Conservation (phyloP, 2,888 invertebrate species). For the Limnephilus marmoratus region DNA sequence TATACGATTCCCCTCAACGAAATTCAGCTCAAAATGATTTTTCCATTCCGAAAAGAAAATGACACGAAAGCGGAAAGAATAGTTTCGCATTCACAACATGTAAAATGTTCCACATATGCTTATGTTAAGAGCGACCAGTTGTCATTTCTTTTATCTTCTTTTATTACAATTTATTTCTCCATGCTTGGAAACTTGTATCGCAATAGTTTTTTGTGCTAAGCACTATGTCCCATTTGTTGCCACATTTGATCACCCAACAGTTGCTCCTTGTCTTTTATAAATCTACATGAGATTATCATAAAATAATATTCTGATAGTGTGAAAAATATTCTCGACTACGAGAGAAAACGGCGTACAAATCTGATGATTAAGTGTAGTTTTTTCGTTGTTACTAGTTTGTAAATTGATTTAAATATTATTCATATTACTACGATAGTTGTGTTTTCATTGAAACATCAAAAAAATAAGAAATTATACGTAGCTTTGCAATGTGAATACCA, state of each 20-base stretch:
- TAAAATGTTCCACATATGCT: background rate
- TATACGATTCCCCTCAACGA: background rate
- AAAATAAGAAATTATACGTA: background rate
- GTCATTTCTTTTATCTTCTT: slow-evolving; percentile 5
- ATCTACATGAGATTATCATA: background rate
- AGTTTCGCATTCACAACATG: background rate
- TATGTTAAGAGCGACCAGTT: slow-evolving; percentile 21
- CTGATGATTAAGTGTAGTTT: background rate
- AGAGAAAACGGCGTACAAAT: background rate
- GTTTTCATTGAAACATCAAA: background rate
- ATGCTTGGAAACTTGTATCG: background rate
- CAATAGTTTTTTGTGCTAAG: slow-evolving; percentile 11
- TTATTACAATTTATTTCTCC: slow-evolving; percentile 12
- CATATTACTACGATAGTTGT: background rate
- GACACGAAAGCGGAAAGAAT: background rate
- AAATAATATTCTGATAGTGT: background rate
- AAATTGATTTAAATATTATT: background rate
- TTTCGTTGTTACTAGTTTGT: background rate
- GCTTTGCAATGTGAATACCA: background rate
- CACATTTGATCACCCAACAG: background rate
- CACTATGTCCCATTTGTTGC: background rate
- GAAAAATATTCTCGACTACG: background rate
- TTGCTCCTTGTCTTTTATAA: background rate
- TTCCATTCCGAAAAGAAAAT: background rate
- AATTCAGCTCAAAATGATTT: background rate